These are phyloP conservation scores for Timema podura DNA, from an alignment of 2,888 invertebrate species.

Conservation along the genomic window DNA sequence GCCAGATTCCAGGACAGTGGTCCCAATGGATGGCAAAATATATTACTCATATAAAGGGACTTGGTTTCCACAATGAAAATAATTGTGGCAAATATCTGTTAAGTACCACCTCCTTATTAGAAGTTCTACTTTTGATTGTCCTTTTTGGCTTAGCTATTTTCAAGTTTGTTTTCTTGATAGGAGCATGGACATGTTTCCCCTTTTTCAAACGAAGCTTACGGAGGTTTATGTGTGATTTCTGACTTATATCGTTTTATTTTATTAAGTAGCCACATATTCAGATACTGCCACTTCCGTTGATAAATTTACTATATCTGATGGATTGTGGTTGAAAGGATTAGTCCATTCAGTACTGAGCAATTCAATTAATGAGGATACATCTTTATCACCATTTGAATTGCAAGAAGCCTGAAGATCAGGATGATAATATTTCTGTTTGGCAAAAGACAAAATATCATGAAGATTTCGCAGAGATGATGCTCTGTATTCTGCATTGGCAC, in stretches of 20 bases:
- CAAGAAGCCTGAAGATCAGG: constrained; percentile 8
- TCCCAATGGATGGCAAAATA: too few relatives aligned
- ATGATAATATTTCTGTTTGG: constrained; percentile 7
- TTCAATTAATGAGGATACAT: not conserved
- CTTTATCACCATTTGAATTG: not conserved
- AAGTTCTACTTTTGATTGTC: not conserved
- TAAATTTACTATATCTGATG: constrained; percentile 10
- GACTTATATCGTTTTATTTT: not conserved
- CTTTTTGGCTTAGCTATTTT: not conserved
- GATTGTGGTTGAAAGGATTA: not conserved
- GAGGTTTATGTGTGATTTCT: not conserved
- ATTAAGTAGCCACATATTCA: not conserved
- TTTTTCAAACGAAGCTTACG: not conserved
- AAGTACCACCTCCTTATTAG: not conserved
- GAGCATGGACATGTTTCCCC: not conserved
- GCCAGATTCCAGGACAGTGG: too few relatives aligned
- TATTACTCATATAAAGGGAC: too few relatives aligned
- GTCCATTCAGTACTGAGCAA: not conserved
- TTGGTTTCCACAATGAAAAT: not conserved
- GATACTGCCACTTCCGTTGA: not conserved
- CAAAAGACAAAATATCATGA: not conserved
- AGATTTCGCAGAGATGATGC: constrained; percentile 3
- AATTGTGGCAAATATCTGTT: not conserved
- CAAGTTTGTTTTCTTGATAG: not conserved
- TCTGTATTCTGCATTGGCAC: not conserved